These are phyloP conservation scores for Dissostichus mawsoni DNA, from an alignment of 2,113 vertebrate species.

Conservation along the genomic window DNA sequence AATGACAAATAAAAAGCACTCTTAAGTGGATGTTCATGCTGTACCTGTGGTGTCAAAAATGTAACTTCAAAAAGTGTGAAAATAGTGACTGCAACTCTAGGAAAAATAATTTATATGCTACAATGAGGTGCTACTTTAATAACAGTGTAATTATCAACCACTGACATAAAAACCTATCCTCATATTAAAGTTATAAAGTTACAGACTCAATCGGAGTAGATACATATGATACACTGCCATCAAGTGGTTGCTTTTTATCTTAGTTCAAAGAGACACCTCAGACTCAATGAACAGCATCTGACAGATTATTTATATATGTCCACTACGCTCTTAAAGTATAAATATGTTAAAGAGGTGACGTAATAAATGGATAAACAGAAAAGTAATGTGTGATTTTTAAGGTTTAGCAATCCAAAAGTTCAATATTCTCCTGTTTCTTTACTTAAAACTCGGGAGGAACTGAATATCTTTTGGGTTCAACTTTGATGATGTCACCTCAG, in stretches of 20 bases:
- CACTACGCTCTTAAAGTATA: constrained; percentile 32
- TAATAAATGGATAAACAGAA: background rate
- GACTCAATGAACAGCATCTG: constrained; percentile 6
- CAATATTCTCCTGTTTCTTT: background rate
- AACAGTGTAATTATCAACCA: constrained; percentile 24
- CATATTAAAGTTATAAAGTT: background rate
- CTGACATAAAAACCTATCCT: constrained; percentile 21
- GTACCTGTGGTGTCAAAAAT: constrained; percentile 1
- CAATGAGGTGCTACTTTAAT: constrained; percentile 40
- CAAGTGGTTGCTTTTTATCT: constrained; percentile 56
- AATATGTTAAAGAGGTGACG: background rate
- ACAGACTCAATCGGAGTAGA: constrained; percentile 11
- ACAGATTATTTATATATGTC: constrained; percentile 4
- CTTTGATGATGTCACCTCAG: too few relatives aligned
- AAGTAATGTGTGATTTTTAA: background rate
- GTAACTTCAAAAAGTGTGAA: constrained; percentile 23
- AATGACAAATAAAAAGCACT: background rate
- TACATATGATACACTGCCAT: constrained; percentile 52
- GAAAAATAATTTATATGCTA: constrained; percentile 64
- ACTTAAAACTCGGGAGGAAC: background rate
- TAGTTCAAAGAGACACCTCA: constrained; percentile 2
- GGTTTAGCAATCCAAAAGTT: background rate
- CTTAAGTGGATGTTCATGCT: background rate
- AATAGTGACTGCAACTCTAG: constrained; percentile 40
- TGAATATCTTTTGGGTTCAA: constrained; percentile 1